These are phyloP conservation scores for Lethenteron reissneri DNA, from an alignment of 2,113 vertebrate species.

Conservation along the genomic window DNA sequence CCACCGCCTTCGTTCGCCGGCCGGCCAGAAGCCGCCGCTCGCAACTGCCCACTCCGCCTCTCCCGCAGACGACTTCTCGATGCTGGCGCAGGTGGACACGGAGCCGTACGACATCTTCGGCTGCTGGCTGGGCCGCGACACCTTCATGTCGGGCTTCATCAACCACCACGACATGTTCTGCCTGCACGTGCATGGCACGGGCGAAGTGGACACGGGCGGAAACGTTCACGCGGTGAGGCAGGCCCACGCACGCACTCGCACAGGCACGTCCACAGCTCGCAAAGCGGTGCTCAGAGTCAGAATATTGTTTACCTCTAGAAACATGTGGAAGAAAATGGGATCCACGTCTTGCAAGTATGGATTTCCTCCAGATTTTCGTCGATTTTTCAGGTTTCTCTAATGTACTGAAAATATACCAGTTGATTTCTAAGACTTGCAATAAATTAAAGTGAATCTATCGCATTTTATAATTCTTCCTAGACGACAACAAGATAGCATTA, in stretches of 20 bases:
- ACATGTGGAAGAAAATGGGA: no score
- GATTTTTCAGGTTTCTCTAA: no score
- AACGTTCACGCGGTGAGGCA: background rate
- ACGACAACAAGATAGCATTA: no score
- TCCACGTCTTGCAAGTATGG: no score
- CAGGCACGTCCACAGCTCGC: background rate
- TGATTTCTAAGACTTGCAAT: no score
- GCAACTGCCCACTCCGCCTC: background rate
- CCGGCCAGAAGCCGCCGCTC: background rate
- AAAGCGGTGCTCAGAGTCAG: no score
- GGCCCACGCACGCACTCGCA: background rate
- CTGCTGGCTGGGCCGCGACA: conserved; percentile 48
- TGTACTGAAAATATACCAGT: no score
- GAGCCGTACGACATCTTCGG: conserved; percentile 92
- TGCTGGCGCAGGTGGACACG: conserved; percentile 71
- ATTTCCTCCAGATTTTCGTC: no score
- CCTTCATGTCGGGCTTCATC: conserved; percentile 1
- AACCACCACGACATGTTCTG: background rate
- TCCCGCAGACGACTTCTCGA: conserved; percentile 46
- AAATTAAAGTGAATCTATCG: no score
- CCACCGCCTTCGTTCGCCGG: no score
- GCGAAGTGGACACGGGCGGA: background rate
- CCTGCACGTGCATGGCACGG: background rate
- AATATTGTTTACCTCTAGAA: no score
- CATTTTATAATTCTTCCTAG: no score